phyloP scores from a whole-genome alignment of 2,888 invertebrate species.

The Lasioglossum leucozonium region DNA sequence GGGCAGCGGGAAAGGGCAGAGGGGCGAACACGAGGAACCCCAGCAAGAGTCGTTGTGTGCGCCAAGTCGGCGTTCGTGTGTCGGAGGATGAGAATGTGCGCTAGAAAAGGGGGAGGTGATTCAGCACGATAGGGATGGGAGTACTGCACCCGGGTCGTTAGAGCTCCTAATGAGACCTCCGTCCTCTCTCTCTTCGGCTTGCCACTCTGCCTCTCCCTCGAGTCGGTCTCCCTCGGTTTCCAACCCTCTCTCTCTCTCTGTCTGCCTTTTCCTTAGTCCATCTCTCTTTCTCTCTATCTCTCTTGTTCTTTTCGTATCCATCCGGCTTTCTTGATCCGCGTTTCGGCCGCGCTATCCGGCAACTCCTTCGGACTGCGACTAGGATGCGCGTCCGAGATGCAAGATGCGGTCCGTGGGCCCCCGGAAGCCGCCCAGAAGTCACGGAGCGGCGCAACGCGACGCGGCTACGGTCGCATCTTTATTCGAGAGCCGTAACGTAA shows the following conservation, averaged over 20 bases:
- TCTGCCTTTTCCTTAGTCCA: too few species aligned
- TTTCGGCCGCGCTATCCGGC: constrained; percentile 45
- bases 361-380: constrained; percentile 62
- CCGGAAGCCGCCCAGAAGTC: not conserved
- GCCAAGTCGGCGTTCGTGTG: constrained; percentile 64
- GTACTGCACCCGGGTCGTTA: constrained; percentile 83
- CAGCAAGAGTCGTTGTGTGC: constrained; percentile 63
- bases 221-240: constrained; percentile 17
- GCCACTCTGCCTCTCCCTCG: constrained; percentile 52
- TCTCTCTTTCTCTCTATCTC: constrained; percentile 35
- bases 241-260: not conserved
- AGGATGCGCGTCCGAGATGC: constrained; percentile 34
- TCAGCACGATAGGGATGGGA: constrained; percentile 76
- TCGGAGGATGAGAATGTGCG: constrained; percentile 62
- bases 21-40: constrained; percentile 60
- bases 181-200: constrained; percentile 45
- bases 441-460: not conserved
- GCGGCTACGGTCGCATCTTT: constrained; percentile 58
- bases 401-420: constrained; percentile 29
- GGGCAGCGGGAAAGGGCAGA: constrained; percentile 27
- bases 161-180: constrained; percentile 83
- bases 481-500: constrained; percentile 68
- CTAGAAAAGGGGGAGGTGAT: constrained; percentile 75
- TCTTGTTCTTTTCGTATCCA: constrained; percentile 26
- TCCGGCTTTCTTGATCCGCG: not conserved